Percentiles rank a stretch among this genome's conserved stretches.
Evolutionary conservation across 2,888 invertebrate genomes (phyloP).

Genomic region (Toxonevra muliebris): DNA sequence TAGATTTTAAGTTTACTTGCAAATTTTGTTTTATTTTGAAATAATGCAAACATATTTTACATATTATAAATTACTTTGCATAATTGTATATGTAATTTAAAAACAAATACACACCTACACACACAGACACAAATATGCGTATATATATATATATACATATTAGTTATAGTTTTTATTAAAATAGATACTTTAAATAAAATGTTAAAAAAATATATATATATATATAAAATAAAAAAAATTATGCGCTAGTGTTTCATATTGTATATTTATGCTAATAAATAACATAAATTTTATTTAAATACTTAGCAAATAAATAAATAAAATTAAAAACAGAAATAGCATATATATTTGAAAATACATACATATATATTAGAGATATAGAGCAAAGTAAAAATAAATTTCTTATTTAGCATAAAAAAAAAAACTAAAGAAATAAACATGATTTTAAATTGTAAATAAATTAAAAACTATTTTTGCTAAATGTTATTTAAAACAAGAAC

Average conservation of each 20-base stretch:
- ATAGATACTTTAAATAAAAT: no score
- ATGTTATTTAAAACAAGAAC: conserved; percentile 55
- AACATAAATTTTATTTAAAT: not conserved
- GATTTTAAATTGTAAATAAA: conserved; percentile 45
- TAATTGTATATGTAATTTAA: conserved; percentile 2
- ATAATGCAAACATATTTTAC: no score
- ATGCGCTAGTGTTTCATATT: no score
- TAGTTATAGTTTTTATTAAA: not conserved
- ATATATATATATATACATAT: not conserved
- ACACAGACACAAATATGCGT: not conserved
- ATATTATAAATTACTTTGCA: not conserved
- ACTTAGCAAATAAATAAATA: not conserved
- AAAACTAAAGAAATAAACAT: no score
- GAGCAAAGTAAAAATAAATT: not conserved
- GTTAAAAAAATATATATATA: no score
- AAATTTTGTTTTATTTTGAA: no score
- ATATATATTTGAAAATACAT: not conserved
- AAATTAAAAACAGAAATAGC: not conserved
- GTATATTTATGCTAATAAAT: conserved; percentile 1
- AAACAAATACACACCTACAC: not conserved
- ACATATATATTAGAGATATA: not conserved
- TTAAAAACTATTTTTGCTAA: conserved; percentile 54
- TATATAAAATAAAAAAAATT: no score
- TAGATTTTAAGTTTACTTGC: no score
- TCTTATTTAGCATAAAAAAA: conserved; percentile 12